A percentile compares a stretch with the other conserved stretches of the same genome.
These are phyloP conservation scores for Xenentodon cancila DNA, from an alignment of 2,797 vertebrate genomes.

Conservation along the genomic window DNA sequence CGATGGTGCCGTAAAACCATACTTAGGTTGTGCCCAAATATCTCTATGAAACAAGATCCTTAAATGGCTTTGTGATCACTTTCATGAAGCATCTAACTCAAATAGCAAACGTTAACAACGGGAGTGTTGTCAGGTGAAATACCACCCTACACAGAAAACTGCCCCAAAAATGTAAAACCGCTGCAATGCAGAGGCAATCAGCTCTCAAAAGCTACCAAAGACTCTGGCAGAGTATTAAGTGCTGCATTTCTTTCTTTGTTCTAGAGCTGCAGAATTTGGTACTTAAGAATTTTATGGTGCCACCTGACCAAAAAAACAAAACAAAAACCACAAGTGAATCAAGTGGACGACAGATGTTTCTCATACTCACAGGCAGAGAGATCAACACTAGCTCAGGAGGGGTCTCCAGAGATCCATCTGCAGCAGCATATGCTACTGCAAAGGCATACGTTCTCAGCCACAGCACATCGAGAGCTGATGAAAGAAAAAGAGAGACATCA, in stretches of 20 bases:
- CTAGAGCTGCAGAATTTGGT: not conserved
- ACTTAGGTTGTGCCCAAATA: not conserved
- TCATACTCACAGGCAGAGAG: conserved; percentile 88
- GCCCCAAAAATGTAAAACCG: no score
- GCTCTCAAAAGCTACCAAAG: not conserved
- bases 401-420: conserved; percentile 90
- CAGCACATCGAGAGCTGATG: conserved; percentile 91
- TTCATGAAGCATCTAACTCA: not conserved
- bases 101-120: not conserved
- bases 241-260: not conserved
- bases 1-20: no score
- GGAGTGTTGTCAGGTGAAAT: not conserved
- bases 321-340: not conserved
- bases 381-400: conserved; percentile 94
- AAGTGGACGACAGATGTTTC: conserved; percentile 2
- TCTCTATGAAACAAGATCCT: conserved; percentile 2
- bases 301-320: conserved; percentile 3
- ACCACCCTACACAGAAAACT: not conserved
- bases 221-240: not conserved
- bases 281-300: not conserved
- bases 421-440: conserved; percentile 90
- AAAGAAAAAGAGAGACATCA: not conserved
- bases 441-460: conserved; percentile 95
- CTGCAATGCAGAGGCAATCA: not conserved
- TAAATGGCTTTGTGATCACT: not conserved